These are phyloP conservation scores for Coremacera marginata DNA, from an alignment of 2,888 invertebrate genomes.

Conservation along the genomic window DNA sequence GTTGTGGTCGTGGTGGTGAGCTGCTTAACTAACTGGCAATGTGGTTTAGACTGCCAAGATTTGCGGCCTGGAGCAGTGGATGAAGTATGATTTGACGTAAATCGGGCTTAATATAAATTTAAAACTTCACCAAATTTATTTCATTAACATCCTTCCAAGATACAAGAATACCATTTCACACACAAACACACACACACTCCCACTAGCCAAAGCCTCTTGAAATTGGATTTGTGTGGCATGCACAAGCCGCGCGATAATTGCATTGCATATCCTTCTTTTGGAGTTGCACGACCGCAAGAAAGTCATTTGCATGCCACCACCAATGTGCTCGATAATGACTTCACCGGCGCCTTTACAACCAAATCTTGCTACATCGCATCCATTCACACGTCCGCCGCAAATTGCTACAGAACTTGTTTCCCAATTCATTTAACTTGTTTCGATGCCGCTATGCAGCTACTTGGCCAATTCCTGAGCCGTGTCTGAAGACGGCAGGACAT, in stretches of 20 bases:
- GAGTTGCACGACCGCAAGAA: constrained; percentile 32
- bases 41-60: too few relatives aligned
- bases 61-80: too few relatives aligned
- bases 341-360: constrained; percentile 34
- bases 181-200: background rate
- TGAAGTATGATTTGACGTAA: too few relatives aligned
- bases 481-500: background rate
- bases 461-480: background rate
- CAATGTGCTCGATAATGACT: constrained; percentile 43
- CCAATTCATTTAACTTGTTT: constrained; percentile 46
- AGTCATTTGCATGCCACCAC: constrained; percentile 45
- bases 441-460: background rate
- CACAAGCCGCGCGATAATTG: constrained; percentile 2
- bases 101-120: too few relatives aligned
- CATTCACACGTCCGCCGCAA: constrained; percentile 47
- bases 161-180: background rate
- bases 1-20: too few relatives aligned
- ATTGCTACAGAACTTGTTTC: constrained; percentile 48
- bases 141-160: too few relatives aligned
- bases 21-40: too few relatives aligned
- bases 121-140: too few relatives aligned
- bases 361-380: constrained; percentile 9
- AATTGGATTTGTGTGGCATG: background rate
- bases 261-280: constrained; percentile 20
- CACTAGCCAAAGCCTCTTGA: background rate